phyloP scores from a whole-genome alignment of 2,113 vertebrate genomes.

The Myrmecobius fasciatus region DNA sequence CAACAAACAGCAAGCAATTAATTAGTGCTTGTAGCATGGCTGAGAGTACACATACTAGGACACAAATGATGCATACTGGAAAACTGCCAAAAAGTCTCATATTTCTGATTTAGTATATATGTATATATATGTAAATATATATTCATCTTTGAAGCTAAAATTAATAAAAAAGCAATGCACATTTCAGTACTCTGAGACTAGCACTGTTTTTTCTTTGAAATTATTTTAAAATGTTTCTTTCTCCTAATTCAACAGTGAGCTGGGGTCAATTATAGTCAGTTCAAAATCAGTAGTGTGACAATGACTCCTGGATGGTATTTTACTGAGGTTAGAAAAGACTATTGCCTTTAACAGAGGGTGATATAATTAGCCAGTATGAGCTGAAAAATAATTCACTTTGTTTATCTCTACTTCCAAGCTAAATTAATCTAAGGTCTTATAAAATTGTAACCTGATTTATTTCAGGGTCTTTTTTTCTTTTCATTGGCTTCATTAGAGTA shows the following conservation, averaged over 20 bases:
- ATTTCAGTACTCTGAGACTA: background rate
- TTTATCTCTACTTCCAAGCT: background rate
- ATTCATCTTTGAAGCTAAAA: background rate
- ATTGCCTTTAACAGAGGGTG: background rate
- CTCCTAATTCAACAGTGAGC: background rate
- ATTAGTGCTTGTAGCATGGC: background rate
- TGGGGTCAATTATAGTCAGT: background rate
- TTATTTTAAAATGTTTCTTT: background rate
- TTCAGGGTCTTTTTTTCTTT: background rate
- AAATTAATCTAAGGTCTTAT: background rate
- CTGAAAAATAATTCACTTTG: background rate
- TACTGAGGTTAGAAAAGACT: background rate
- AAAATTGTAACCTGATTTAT: background rate
- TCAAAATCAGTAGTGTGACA: background rate
- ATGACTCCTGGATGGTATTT: background rate
- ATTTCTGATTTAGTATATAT: background rate
- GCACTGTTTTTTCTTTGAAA: background rate
- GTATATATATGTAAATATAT: too few relatives aligned
- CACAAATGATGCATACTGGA: background rate
- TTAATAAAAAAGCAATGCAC: background rate
- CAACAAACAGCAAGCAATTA: background rate
- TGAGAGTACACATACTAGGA: background rate
- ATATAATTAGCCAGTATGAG: too few relatives aligned
- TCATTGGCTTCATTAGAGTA: background rate
- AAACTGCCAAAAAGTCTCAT: background rate